Conservation (phyloP, 2,888 invertebrate species). For the Prenolepis imparis region DNA sequence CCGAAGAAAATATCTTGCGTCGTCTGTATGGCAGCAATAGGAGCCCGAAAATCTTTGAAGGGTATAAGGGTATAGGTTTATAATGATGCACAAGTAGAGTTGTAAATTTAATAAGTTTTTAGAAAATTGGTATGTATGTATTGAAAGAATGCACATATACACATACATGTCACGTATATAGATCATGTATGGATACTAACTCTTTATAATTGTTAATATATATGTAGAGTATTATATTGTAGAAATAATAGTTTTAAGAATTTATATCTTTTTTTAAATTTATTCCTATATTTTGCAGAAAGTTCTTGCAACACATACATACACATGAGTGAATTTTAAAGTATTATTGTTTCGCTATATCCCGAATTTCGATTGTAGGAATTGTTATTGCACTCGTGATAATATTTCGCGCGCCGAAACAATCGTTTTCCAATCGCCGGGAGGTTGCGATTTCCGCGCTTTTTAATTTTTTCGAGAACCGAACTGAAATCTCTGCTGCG, state of each 20-base stretch:
- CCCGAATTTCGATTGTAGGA: neutral
- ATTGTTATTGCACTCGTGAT: slow-evolving; percentile 18
- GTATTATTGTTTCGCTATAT: neutral
- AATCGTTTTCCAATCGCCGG: slow-evolving; percentile 30
- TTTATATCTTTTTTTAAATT: neutral
- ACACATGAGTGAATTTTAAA: neutral
- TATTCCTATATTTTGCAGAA: neutral
- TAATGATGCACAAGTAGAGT: neutral
- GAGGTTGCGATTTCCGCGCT: slow-evolving; percentile 21
- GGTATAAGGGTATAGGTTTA: neutral
- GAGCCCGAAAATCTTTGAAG: slow-evolving; percentile 18
- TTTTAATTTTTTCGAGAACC: slow-evolving; percentile 49
- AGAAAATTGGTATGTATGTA: neutral
- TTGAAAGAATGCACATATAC: neutral
- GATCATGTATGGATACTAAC: neutral
- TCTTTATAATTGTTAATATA: neutral
- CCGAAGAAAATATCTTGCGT: slow-evolving; percentile 17
- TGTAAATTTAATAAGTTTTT: neutral
- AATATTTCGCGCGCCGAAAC: slow-evolving; percentile 9
- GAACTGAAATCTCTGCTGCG: slow-evolving; percentile 54
- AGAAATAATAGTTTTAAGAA: neutral
- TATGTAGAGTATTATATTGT: neutral
- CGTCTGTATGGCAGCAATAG: neutral
- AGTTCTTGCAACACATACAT: neutral
- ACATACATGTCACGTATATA: too few species aligned